Evolutionary conservation across 2,113 vertebrate species (phyloP).

Genomic region (Notarius lentiginosus): DNA sequence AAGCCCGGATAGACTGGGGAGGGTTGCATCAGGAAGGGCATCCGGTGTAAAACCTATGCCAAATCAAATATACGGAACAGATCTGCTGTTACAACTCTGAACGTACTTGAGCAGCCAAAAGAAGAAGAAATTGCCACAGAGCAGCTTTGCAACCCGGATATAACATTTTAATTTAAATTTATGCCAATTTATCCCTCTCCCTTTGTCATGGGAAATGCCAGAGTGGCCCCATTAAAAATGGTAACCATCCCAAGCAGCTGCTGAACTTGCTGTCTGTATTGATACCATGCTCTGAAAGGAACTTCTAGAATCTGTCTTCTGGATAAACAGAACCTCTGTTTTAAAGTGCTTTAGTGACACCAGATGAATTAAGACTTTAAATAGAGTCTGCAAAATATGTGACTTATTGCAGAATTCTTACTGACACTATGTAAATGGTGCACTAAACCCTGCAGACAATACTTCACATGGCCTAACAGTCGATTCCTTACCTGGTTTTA

Average conservation of each 20-base stretch:
- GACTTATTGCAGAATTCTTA: not conserved
- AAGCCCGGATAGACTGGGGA: too few relatives aligned
- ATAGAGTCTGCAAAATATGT: not conserved
- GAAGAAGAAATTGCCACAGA: not conserved
- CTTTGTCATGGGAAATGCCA: not conserved
- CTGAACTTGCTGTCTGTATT: not conserved
- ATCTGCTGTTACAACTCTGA: too few relatives aligned
- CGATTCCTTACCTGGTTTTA: not conserved
- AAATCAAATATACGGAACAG: too few relatives aligned
- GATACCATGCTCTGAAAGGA: not conserved
- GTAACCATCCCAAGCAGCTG: not conserved
- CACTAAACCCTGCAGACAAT: not conserved
- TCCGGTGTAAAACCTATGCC: too few relatives aligned
- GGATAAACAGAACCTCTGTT: not conserved
- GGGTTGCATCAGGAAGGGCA: too few relatives aligned
- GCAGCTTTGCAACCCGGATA: not conserved
- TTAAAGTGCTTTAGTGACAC: not conserved
- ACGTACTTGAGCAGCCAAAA: too few relatives aligned
- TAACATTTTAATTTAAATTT: not conserved
- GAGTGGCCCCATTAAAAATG: not conserved
- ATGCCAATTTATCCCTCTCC: not conserved
- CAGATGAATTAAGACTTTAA: too few relatives aligned
- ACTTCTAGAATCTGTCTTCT: not conserved
- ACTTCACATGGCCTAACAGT: not conserved
- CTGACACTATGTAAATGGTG: not conserved